Conservation (phyloP, 1,140 invertebrate genomes). For the Panulirus ornatus region DNA sequence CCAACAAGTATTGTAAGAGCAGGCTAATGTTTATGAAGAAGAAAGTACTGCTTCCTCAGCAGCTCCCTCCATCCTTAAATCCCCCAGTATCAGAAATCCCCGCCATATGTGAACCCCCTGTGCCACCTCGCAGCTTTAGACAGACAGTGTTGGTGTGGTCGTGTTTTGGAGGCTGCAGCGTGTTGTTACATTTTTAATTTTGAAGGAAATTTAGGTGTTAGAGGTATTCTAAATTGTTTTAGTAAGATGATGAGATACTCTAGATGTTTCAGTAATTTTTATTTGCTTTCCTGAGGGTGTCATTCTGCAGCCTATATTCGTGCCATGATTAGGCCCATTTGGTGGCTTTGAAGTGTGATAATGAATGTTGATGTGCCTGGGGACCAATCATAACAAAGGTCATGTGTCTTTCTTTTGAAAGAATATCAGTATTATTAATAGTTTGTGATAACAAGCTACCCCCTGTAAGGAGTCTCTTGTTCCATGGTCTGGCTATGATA, state of each 20-base stretch:
- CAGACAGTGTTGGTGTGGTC: constrained; percentile 62
- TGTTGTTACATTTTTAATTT: background rate
- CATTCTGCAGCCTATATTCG: constrained; percentile 43
- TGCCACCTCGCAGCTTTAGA: constrained; percentile 69
- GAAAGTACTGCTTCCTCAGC: constrained; percentile 38
- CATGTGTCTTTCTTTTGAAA: constrained; percentile 26
- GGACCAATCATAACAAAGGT: constrained; percentile 43
- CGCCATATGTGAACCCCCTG: constrained; percentile 63
- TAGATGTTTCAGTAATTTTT: constrained; percentile 8
- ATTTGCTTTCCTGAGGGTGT: constrained; percentile 12
- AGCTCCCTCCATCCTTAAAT: constrained; percentile 29
- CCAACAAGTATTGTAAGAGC: background rate
- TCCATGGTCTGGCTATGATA: constrained; percentile 63
- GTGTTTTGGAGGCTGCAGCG: constrained; percentile 46
- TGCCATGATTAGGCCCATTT: constrained; percentile 55
- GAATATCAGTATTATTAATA: constrained; percentile 64
- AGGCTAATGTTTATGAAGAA: background rate
- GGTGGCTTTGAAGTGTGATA: constrained; percentile 58
- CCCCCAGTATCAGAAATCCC: constrained; percentile 48
- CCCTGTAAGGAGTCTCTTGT: constrained; percentile 56
- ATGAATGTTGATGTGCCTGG: constrained; percentile 66
- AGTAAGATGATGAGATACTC: background rate
- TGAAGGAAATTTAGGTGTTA: background rate
- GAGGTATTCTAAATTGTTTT: background rate
- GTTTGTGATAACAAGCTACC: constrained; percentile 59